Conservation (phyloP, 2,888 invertebrate genomes). For the Perizoma flavofasciatum region DNA sequence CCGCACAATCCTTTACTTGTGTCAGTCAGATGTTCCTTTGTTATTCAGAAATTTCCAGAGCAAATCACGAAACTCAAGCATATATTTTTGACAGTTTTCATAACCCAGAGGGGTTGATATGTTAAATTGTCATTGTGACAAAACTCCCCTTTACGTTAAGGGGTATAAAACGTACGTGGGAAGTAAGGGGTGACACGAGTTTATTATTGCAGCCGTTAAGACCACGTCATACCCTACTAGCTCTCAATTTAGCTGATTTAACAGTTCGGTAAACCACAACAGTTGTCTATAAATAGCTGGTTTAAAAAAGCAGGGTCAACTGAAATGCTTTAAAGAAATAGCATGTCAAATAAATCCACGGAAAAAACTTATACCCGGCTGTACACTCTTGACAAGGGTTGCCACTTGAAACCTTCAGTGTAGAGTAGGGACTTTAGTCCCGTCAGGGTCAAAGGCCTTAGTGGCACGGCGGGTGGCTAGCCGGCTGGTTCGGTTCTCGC, state of each 20-base stretch:
- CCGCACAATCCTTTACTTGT: too few relatives aligned
- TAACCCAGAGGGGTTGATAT: conserved; percentile 2
- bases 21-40: too few relatives aligned
- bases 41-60: too few relatives aligned
- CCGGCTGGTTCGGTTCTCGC: too few relatives aligned
- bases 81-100: background rate
- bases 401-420: background rate
- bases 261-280: conserved; percentile 25
- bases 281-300: conserved; percentile 14
- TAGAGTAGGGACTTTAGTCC: too few relatives aligned
- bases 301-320: conserved; percentile 22
- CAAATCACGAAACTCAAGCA: too few relatives aligned
- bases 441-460: too few relatives aligned
- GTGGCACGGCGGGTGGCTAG: too few relatives aligned
- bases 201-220: conserved; percentile 13
- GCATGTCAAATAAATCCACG: background rate
- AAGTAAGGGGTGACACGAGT: conserved; percentile 7
- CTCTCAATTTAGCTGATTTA: conserved; percentile 15
- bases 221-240: conserved; percentile 7
- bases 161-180: conserved; percentile 4
- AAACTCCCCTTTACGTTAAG: conserved; percentile 1
- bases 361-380: conserved; percentile 1
- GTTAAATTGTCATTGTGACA: conserved; percentile 9
- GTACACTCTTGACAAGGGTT: background rate
- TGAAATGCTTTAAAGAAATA: conserved; percentile 1